Base-by-base conservation (phyloP, 2,888 invertebrate species). In the Actias luna region DNA sequence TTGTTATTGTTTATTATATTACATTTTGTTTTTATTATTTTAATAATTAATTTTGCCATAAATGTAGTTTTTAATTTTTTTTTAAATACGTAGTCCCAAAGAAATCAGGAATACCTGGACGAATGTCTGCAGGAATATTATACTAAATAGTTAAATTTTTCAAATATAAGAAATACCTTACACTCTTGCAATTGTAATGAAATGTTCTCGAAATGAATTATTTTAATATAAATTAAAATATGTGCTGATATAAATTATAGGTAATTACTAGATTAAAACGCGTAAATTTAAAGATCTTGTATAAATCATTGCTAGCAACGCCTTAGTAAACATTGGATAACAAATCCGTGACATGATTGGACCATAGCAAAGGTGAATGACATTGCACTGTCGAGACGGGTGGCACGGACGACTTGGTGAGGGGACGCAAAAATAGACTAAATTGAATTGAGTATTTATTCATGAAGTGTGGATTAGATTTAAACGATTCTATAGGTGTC, bases 361-460 rank as follows among this genome's bases (percentile, higher is more conserved):
- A 22, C 57, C 16, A 46, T 46, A 42, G 46, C 31, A 58, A 42
- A 77, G 82, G 78, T 80, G 76, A 81, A 78, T 74, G 80, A 80
- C 80, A 76, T 67, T 65, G 57, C 64, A 65, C 63, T 61, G 58
- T 35, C 66, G 69, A 72, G 73, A 64, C 72, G 65, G 69, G 60
- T 65, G 65, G 72, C 69, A 65, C 63, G 22, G 22, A 46, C 22
- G 46, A 70, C 70, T n/a, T 66, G 67, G 8, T 64, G 71, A 71
- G 68, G 69, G 68, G 66, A 68, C 63, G 71, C 72, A 63, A 74
- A 78, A 80, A 78, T 78, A 77, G 76, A 76, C 64, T 70, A 73
- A 77, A 75, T 73, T 73, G 67, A 69, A 57, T 61, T 27, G 63
- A 64, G 58, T 64, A 64, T 61, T 64, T 67, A 64, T 62, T 63